Evolutionary conservation across 2,797 vertebrate genomes (phyloP).

Genomic region (Centroberyx gerrardi): DNA sequence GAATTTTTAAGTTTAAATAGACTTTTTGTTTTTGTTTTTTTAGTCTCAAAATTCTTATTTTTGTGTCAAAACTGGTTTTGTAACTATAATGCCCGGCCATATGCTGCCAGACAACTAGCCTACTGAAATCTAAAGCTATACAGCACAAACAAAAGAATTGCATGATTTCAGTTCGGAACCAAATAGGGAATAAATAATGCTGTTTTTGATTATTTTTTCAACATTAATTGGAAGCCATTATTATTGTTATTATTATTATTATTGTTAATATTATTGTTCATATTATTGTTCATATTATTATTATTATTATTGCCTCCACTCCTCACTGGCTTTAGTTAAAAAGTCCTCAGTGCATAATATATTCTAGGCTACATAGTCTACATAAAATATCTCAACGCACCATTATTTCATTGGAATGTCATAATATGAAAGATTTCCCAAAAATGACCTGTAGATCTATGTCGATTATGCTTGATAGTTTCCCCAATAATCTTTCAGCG

Average conservation of each 20-base stretch:
- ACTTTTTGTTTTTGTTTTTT: neutral
- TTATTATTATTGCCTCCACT: slow-evolving; percentile 4
- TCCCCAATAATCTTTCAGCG: slow-evolving; percentile 27
- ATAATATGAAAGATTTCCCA: slow-evolving; percentile 9
- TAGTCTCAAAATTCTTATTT: neutral
- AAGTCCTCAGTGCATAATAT: neutral
- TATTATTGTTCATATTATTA: slow-evolving; percentile 20
- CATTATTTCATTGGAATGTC: neutral
- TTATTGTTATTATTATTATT: slow-evolving; percentile 12
- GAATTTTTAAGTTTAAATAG: neutral
- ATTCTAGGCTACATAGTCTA: neutral
- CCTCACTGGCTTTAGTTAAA: neutral
- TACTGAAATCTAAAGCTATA: neutral
- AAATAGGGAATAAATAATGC: neutral
- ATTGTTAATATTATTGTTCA: slow-evolving; percentile 9
- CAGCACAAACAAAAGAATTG: slow-evolving; percentile 16
- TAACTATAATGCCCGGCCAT: neutral
- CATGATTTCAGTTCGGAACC: neutral
- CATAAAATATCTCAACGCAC: neutral
- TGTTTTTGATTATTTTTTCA: neutral
- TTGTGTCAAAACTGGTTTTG: neutral
- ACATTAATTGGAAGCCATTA: neutral
- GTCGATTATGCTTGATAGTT: slow-evolving; percentile 37
- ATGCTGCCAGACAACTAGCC: too few species aligned
- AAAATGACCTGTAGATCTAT: slow-evolving; percentile 28